Evolutionary conservation across 2,113 vertebrate genomes (phyloP), one percentile per base, ranked within the genome.

Genomic region (Plecturocebus donacophilus): DNA sequence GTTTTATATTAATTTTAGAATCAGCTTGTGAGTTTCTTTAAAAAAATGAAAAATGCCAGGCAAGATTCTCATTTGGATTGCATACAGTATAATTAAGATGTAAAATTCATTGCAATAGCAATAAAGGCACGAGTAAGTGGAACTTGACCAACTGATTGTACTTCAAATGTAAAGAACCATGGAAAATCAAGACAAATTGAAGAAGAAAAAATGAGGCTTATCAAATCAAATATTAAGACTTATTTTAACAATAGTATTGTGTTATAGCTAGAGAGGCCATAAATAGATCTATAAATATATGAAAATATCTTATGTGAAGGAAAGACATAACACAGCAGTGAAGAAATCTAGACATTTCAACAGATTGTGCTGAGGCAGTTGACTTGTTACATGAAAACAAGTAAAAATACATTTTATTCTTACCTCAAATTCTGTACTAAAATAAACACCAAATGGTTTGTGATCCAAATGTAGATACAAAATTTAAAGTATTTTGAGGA

Each of bases 1-100:
- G 27, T 54, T 70, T 90, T 17, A 58, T 89, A 76, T 77, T 75
- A 68, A 71, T 47, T 96, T 85, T 73, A 85, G n/a, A 93, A 90
- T 35, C 61, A 71, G 27, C 11, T 89, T 64, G 6, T 84, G 32
- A 77, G 58, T 79, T 61, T 79, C 21, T 40, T 19, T 70, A 58
- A 49, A 68, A 73, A 85, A 38, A n/a, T 3, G 35, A 87, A 47
- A 90, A 38, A 42, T 66, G 17, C 17, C 32, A 21, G 54, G 7
- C 42, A 30, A 38, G 13, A 56, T 66, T 35, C 81, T 83, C 83
- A 45, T 14, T 90, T 13, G 45, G 11, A 68, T 66, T 83, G 8
- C 32, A 68, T 64, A 38, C 25, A 49, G 52, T 45, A 25, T 80
- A 75, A 75, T 66, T 87, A 54, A 52, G 47, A 32, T 76, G 81